These are phyloP conservation scores for Porphyrio hochstetteri DNA, from an alignment of 2,113 vertebrate species.

Conservation along the genomic window DNA sequence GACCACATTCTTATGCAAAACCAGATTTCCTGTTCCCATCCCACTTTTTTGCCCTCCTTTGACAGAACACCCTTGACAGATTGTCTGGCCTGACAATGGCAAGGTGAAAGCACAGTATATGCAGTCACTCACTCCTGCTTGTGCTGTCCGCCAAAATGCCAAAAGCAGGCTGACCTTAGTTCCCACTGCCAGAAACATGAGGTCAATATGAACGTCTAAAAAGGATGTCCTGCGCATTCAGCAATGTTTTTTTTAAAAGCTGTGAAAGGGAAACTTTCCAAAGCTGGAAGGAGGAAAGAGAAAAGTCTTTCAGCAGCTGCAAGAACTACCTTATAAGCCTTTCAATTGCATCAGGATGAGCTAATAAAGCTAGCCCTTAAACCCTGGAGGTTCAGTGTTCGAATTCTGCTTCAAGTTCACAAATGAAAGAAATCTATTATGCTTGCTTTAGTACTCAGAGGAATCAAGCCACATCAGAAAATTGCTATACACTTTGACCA, in stretches of 20 bases:
- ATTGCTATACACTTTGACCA: background rate
- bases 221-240: background rate
- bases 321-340: conserved; percentile 34
- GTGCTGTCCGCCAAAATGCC: background rate
- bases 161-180: background rate
- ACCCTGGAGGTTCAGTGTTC: background rate
- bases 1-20: conserved; percentile 57
- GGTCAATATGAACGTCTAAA: conserved; percentile 4
- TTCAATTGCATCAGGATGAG: conserved; percentile 37
- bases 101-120: conserved; percentile 18
- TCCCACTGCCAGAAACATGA: conserved; percentile 10
- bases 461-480: conserved; percentile 1
- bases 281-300: background rate
- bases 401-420: background rate
- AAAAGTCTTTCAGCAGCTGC: conserved; percentile 18
- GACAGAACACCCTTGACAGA: background rate
- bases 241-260: conserved; percentile 7
- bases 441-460: background rate
- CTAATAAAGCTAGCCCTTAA: conserved; percentile 9
- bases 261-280: conserved; percentile 40
- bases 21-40: conserved; percentile 33
- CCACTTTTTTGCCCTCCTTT: conserved; percentile 18
- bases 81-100: conserved; percentile 15
- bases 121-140: background rate
- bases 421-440: background rate